Conservation (phyloP, 53 echinoderm and acorn worm species). For the Pentamera pediparva region DNA sequence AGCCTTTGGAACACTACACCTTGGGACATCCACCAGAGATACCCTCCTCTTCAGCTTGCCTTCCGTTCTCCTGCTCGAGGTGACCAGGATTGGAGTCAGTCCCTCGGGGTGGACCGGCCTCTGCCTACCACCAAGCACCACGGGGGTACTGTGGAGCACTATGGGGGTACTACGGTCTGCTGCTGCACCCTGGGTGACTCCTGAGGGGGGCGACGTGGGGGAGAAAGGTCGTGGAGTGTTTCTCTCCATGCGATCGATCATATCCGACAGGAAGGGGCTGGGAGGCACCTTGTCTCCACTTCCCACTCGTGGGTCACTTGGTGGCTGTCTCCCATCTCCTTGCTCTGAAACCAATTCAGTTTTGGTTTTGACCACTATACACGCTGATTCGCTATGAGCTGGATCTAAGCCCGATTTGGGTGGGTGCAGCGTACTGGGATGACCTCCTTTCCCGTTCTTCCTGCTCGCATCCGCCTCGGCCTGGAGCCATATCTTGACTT, state of each 20-base stretch:
- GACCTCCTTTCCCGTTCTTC: background rate
- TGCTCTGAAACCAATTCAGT: background rate
- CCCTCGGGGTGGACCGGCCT: background rate
- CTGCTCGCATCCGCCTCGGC: background rate
- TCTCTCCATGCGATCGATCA: constrained; percentile 14
- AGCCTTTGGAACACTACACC: background rate
- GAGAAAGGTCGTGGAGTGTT: background rate
- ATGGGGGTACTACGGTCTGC: background rate
- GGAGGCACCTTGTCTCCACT: constrained; percentile 11
- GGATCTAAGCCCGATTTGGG: too few relatives aligned
- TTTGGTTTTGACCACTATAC: background rate
- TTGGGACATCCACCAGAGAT: background rate
- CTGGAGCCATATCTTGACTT: constrained; percentile 60
- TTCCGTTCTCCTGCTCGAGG: background rate
- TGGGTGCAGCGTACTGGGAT: background rate
- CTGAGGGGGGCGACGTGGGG: background rate
- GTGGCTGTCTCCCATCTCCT: background rate
- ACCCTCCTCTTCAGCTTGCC: background rate
- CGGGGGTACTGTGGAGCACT: constrained; percentile 13
- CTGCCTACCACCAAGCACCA: background rate
- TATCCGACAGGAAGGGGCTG: constrained; percentile 12
- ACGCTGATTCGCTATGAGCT: background rate
- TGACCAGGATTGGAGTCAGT: constrained; percentile 15
- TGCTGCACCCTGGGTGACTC: background rate
- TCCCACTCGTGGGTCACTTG: background rate